Conservation (phyloP, 2,113 vertebrate species). For the Sebastes schlegelii region DNA sequence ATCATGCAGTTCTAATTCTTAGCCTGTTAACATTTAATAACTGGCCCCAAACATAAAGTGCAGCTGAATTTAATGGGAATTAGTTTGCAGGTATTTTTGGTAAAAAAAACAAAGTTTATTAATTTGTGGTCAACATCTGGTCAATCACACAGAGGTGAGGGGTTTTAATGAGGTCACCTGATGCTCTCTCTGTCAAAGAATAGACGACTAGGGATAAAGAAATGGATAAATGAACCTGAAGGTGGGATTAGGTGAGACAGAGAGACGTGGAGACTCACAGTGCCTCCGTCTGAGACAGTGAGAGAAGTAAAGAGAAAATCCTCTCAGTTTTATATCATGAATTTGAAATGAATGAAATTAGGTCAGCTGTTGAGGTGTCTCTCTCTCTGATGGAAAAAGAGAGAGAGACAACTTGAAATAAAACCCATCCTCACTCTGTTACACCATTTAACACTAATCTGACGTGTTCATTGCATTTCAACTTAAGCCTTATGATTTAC, state of each 20-base stretch:
- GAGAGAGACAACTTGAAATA: neutral
- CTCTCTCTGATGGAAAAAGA: neutral
- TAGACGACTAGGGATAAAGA: neutral
- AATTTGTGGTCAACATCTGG: slow-evolving; percentile 13
- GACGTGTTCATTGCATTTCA: slow-evolving; percentile 18
- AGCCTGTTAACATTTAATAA: neutral
- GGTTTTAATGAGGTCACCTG: slow-evolving; percentile 19
- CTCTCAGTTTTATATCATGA: slow-evolving; percentile 12
- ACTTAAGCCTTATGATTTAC: slow-evolving; percentile 7
- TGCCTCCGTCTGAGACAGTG: neutral
- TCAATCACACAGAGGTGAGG: slow-evolving; percentile 8
- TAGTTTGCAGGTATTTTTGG: neutral
- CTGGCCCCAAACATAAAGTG: neutral
- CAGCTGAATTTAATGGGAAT: neutral
- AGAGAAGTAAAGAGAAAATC: slow-evolving; percentile 30
- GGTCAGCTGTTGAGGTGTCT: slow-evolving; percentile 51
- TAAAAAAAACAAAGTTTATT: neutral
- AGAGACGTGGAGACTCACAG: slow-evolving; percentile 27
- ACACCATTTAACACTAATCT: slow-evolving; percentile 6
- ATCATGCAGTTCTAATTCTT: neutral
- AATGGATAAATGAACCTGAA: neutral
- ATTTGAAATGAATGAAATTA: slow-evolving; percentile 38
- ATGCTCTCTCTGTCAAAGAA: slow-evolving; percentile 13
- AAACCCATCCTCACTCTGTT: neutral
- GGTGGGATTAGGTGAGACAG: slow-evolving; percentile 33